Conservation (phyloP, 2,797 vertebrate genomes). For the Austrolebias charrua region DNA sequence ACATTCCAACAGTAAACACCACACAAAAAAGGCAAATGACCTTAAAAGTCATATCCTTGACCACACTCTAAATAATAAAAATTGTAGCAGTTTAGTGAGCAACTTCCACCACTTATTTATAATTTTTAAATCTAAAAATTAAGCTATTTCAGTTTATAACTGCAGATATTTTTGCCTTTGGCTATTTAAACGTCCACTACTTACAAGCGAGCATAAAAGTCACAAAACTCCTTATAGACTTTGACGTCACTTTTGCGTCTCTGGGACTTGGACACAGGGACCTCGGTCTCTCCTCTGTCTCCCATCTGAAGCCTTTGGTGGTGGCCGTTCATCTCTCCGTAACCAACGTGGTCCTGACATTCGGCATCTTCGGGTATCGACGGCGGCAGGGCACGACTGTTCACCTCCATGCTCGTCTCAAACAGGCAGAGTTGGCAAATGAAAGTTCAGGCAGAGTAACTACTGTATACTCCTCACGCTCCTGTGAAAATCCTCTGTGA, state of each 20-base stretch:
- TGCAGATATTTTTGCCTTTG: background rate
- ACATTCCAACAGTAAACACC: background rate
- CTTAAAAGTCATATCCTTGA: background rate
- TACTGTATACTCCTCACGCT: background rate
- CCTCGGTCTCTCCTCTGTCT: conserved; percentile 79
- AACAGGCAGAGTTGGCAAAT: background rate
- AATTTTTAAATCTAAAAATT: no score
- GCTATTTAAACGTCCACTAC: conserved; percentile 59
- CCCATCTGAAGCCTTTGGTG: conserved; percentile 58
- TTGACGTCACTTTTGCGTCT: conserved; percentile 92
- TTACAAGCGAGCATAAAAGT: conserved; percentile 98
- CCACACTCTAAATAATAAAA: no score
- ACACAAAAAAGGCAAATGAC: conserved; percentile 3
- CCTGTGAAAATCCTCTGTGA: conserved; percentile 20
- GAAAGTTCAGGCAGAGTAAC: conserved; percentile 2
- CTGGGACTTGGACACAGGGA: conserved; percentile 89
- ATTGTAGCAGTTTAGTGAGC: no score
- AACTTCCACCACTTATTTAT: no score
- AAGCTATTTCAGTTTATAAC: no score
- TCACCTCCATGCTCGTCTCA: conserved; percentile 75
- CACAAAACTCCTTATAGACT: conserved; percentile 98
- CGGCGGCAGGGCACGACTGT: conserved; percentile 64
- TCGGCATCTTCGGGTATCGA: conserved; percentile 87
- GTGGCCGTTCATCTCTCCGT: conserved; percentile 62
- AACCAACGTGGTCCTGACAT: conserved; percentile 46